phyloP scores from a whole-genome alignment of 1,140 invertebrate species.

The Saccostrea glomerata region DNA sequence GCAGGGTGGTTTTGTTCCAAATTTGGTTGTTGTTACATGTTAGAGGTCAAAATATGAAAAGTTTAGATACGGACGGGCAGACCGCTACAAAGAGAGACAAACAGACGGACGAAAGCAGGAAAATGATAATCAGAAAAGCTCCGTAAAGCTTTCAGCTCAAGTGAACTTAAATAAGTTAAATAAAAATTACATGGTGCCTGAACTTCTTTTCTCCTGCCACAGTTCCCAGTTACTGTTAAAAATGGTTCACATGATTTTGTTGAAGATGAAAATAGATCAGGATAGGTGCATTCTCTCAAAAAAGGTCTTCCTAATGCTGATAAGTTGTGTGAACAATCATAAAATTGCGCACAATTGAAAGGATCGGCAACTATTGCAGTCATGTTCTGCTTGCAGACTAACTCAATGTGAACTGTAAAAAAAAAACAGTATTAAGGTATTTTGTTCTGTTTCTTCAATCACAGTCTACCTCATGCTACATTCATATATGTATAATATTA shows the following conservation, averaged over 20 bases:
- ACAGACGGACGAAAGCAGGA: too few relatives aligned
- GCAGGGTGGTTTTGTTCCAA: too few relatives aligned
- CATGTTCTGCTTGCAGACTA: constrained; percentile 51
- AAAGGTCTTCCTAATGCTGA: not conserved
- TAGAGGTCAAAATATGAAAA: too few relatives aligned
- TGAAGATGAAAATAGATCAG: constrained; percentile 35
- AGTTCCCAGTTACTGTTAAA: constrained; percentile 23
- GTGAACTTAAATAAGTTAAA: constrained; percentile 36
- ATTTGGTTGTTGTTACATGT: too few relatives aligned
- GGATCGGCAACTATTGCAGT: constrained; percentile 38
- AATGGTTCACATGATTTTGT: constrained; percentile 51
- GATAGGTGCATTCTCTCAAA: constrained; percentile 51
- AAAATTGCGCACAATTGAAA: constrained; percentile 70
- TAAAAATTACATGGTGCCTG: constrained; percentile 48
- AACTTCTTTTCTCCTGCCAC: constrained; percentile 42
- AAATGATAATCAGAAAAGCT: too few relatives aligned
- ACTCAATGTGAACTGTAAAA: constrained; percentile 53
- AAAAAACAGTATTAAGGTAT: not conserved
- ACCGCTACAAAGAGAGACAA: too few relatives aligned
- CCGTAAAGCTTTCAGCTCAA: constrained; percentile 55
- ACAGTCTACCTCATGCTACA: too few relatives aligned
- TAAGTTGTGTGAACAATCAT: constrained; percentile 56
- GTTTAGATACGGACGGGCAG: too few relatives aligned
- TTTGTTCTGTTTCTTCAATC: too few relatives aligned
- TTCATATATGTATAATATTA: too few relatives aligned